These are phyloP conservation scores for Australoheros facetus DNA, from an alignment of 2,797 vertebrate species.

Conservation along the genomic window DNA sequence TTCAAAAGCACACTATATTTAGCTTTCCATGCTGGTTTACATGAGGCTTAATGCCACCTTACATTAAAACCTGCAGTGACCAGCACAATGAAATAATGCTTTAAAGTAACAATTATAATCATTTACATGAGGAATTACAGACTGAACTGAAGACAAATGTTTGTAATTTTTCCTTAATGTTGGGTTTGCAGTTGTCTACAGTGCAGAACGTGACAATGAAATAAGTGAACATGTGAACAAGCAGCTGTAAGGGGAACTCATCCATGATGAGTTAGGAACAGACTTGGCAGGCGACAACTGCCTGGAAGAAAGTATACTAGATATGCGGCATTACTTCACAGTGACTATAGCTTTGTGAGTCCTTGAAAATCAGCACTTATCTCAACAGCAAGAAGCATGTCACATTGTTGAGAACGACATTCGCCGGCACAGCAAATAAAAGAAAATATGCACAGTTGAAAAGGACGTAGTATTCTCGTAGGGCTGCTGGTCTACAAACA, in stretches of 20 bases:
- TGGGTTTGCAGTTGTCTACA: conserved; percentile 21
- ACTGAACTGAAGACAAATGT: not conserved
- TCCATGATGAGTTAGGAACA: conserved; percentile 27
- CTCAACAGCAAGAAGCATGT: conserved; percentile 2
- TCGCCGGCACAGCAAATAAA: conserved; percentile 9
- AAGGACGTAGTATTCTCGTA: not conserved
- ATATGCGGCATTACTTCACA: conserved; percentile 28
- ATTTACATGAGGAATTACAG: not conserved
- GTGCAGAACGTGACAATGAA: conserved; percentile 31
- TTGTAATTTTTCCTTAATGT: not conserved
- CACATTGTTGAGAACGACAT: conserved; percentile 18
- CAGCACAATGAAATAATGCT: conserved; percentile 39
- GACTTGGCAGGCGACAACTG: conserved; percentile 47
- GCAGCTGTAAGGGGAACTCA: conserved; percentile 33
- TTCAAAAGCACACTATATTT: conserved; percentile 61
- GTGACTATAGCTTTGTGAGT: not conserved
- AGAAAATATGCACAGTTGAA: not conserved
- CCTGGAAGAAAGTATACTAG: conserved; percentile 37
- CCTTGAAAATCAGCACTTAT: not conserved
- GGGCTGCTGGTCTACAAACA: conserved; percentile 17
- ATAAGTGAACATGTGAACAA: conserved; percentile 35
- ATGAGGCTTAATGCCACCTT: conserved; percentile 72
- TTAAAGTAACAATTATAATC: not conserved
- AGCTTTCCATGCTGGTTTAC: conserved; percentile 62
- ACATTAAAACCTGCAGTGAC: conserved; percentile 46